Conservation (phyloP, 2,113 vertebrate species). For the Heterotilapia buettikoferi region DNA sequence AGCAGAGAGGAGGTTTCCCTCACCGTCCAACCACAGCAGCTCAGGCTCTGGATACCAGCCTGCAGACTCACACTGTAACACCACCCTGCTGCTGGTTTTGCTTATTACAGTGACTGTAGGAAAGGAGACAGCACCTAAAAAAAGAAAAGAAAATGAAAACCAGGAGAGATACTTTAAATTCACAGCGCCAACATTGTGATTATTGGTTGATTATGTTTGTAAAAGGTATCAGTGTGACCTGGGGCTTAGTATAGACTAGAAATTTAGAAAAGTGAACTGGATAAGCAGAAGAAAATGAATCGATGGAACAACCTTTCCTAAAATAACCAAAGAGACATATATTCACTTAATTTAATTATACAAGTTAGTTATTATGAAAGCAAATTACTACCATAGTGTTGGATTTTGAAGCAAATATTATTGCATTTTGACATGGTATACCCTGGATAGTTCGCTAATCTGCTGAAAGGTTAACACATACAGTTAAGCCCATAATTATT, state of each 20-base stretch:
- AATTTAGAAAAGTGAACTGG: not conserved
- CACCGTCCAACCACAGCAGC: not conserved
- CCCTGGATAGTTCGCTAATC: not conserved
- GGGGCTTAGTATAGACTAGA: not conserved
- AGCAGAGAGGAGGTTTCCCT: not conserved
- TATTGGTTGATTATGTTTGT: not conserved
- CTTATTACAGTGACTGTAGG: not conserved
- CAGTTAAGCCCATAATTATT: too few relatives aligned
- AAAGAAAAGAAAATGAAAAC: not conserved
- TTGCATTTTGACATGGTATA: not conserved
- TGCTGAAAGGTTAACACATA: not conserved
- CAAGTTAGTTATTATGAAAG: not conserved
- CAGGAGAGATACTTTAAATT: fast-evolving
- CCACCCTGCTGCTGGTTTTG: fast-evolving
- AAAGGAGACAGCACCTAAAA: not conserved
- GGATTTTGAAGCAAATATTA: not conserved
- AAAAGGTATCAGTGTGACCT: not conserved
- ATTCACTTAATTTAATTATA: not conserved
- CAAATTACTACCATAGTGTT: not conserved
- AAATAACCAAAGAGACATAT: not conserved
- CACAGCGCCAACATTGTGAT: not conserved
- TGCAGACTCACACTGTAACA: not conserved
- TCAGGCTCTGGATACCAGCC: not conserved
- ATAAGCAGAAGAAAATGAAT: not conserved
- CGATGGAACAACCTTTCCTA: not conserved